Conservation (phyloP, 2,797 vertebrate genomes). For the Bovichtus variegatus region DNA sequence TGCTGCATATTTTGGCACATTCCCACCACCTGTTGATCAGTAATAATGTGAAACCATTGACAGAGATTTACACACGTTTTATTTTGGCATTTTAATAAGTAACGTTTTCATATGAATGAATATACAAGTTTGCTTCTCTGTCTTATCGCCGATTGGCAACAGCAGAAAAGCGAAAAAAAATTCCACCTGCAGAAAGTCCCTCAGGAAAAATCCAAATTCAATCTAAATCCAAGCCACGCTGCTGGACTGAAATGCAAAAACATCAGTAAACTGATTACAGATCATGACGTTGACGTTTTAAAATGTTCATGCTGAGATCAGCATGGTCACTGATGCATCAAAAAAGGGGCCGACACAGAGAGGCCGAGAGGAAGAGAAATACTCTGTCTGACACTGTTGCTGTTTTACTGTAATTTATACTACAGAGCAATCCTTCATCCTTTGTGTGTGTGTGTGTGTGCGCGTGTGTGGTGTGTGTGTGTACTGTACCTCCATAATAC, state of each 20-base stretch:
- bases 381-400: not conserved
- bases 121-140: too few species aligned
- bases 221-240: not conserved
- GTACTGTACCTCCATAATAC: slow-evolving; percentile 11
- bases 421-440: slow-evolving; percentile 2
- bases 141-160: too few species aligned
- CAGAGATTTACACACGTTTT: not conserved
- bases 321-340: not conserved
- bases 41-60: not conserved
- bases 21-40: too few species aligned
- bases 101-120: too few species aligned
- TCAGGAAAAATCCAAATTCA: not conserved
- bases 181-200: not conserved
- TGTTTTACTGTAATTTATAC: slow-evolving; percentile 9
- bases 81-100: too few species aligned
- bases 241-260: not conserved
- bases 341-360: too few species aligned
- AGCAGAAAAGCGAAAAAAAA: too few species aligned
- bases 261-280: not conserved
- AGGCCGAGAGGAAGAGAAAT: not conserved
- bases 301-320: not conserved
- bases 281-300: not conserved
- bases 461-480: slow-evolving; percentile 14
- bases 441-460: slow-evolving; percentile 21
- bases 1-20: too few species aligned